Evolutionary conservation across 2,113 vertebrate species (phyloP), one percentile per base, ranked within the genome.

Genomic region (Lichenostomus cassidix): DNA sequence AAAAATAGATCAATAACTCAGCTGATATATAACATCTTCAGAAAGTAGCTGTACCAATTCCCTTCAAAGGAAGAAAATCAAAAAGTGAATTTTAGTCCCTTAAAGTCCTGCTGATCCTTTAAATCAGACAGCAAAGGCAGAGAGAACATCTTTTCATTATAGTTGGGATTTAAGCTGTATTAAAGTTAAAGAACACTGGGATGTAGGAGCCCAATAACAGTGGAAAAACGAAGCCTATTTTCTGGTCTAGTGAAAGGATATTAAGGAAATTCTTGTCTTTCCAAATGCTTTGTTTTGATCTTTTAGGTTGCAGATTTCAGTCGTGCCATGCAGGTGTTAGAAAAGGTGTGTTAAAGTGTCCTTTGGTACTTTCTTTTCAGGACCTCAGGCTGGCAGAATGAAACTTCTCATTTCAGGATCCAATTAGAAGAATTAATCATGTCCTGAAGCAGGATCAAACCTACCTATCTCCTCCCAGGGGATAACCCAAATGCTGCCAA

Each of bases 1-100:
- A 93, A 93, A 96, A 95, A 96, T 96, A 96, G 94, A 96, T 95
- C 93, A 96, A 13, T 96, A 96, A 95, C 76, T 92, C 88, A 90
- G 90, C 53, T 74, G 92, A 74, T 79, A 93, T 44, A 90, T 56
- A 86, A 91, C 88, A 83, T 64, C 87, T 93, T 92, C 95, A 95
- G 90, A 73, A 96, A 94, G 83, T 56, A 69, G 59, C 93, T 87
- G 79, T n/a, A 88, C 87, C 76, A 53, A 95, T 93, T 90, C 92
- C 37, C 77, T 95, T 95, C 86, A 96, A 96, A 97, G 83, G 67
- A 62, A 87, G n/a, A 53, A 89, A 95, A 95, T 93, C 86, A 97
- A 70, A 96, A 88, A 84, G 74, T 84, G 95, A 93, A 89, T 96
- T 93, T 96, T 68, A 95, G 90, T 78, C 83, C 80, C 88, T 71